These are phyloP conservation scores for Drosophila varians DNA, from an alignment of 1,140 invertebrate species.

Conservation along the genomic window DNA sequence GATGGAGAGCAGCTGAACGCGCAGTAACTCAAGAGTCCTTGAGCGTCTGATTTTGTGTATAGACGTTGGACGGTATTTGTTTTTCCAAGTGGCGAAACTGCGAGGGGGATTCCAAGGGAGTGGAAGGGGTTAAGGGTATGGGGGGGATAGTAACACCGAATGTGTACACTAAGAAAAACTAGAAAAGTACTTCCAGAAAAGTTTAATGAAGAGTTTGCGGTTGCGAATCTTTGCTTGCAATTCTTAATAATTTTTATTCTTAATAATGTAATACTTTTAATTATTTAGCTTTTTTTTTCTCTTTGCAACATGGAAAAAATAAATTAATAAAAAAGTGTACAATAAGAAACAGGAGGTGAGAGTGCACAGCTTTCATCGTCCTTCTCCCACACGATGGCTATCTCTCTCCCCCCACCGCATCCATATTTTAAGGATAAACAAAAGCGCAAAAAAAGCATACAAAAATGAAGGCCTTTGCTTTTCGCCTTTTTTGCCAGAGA, in stretches of 20 bases:
- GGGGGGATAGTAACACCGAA: slow-evolving; percentile 5
- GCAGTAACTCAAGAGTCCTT: slow-evolving; percentile 71
- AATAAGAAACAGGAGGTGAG: slow-evolving; percentile 22
- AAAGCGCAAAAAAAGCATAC: slow-evolving; percentile 52
- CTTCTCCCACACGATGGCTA: background rate
- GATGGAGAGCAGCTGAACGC: slow-evolving; percentile 24
- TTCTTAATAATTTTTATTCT: too few species aligned
- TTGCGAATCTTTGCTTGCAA: too few species aligned
- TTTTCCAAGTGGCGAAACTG: slow-evolving; percentile 51
- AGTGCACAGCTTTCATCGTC: slow-evolving; percentile 3
- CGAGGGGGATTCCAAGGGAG: slow-evolving; percentile 5
- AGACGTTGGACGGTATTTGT: slow-evolving; percentile 77
- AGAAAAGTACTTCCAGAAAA: too few species aligned
- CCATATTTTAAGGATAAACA: slow-evolving; percentile 51
- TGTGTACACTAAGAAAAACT: background rate
- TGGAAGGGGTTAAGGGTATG: background rate
- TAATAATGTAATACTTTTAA: too few species aligned
- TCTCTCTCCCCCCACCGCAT: background rate
- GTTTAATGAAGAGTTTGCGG: too few species aligned
- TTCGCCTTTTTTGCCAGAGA: background rate
- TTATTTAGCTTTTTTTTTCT: too few species aligned
- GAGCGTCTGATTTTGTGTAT: slow-evolving; percentile 82
- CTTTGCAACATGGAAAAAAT: slow-evolving; percentile 30
- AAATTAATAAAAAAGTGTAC: slow-evolving; percentile 30
- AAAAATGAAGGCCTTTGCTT: background rate